Evolutionary conservation across 2,113 vertebrate species (phyloP), one percentile per base, ranked within the genome.

Genomic region (Phaethornis superciliosus): DNA sequence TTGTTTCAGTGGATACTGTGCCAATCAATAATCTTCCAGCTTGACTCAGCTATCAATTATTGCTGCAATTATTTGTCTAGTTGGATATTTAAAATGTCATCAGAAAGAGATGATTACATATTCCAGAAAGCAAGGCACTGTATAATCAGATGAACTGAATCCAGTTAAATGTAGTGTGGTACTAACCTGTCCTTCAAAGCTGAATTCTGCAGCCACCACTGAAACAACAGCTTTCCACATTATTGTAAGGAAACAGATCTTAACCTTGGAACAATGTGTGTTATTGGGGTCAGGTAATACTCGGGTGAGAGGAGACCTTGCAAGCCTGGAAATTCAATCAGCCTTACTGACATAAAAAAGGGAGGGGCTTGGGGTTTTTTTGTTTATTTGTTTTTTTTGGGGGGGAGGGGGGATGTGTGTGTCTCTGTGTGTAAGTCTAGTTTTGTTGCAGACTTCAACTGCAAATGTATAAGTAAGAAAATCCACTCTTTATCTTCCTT

Each of bases 61-160:
- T 97, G 94, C 96, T 90, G 96, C 97, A 98, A 98, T 98, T 98
- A 98, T 98, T 98, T 98, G 98, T 98, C 97, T 98, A 97, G 97
- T 94, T 98, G 98, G 97, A 98, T 98, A 98, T 98, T 98, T 99
- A 98, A 98, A 98, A 99, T 98, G 98, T 98, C 98, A 98, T 98
- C 98, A 97, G 98, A 98, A 98, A 98, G 98, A 98, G 96, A 98
- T 98, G 98, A 98, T 98, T 98, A 98, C 97, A 98, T 97, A 98
- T 98, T 98, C 97, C 95, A 97, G 96, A 98, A 98, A 98, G 94
- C 94, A 85, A 97, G 97, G 96, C 97, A 95, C 97, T 98, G 97
- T 97, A 97, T 98, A 98, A 98, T 98, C 97, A 98, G 98, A 98
- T 98, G 97, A 98, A 98, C 97, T 93, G 96, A 98, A 97, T 97